phyloP scores from a whole-genome alignment of 1,140 invertebrate species.

The Hycleus cichorii region DNA sequence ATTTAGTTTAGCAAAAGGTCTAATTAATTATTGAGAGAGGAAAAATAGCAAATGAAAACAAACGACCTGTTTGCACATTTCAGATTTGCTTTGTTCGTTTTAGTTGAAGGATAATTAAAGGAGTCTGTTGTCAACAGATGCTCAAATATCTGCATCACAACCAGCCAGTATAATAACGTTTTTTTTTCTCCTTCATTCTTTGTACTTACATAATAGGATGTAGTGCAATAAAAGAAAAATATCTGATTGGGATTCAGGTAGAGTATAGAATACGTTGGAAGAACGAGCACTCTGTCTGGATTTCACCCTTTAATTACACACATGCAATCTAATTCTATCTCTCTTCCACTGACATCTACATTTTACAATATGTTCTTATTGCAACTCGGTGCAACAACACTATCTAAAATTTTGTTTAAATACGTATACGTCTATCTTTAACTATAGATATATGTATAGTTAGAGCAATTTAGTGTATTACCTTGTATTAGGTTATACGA shows the following conservation, averaged over 20 bases:
- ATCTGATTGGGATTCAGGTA: conserved; percentile 10
- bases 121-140: not conserved
- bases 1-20: no score
- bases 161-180: no score
- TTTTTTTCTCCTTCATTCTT: no score
- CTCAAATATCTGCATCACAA: no score
- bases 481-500: no score
- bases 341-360: not conserved
- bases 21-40: no score
- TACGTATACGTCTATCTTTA: no score
- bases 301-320: conserved; percentile 16
- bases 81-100: not conserved
- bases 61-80: not conserved
- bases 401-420: no score
- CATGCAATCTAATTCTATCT: conserved; percentile 17
- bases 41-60: not conserved
- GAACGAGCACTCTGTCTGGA: not conserved
- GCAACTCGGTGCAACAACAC: no score
- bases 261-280: not conserved
- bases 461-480: no score
- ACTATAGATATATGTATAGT: no score
- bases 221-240: not conserved
- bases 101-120: not conserved
- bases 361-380: no score
- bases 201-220: not conserved